Conservation (phyloP, 2,888 invertebrate genomes). For the Steinernema scapterisci region DNA sequence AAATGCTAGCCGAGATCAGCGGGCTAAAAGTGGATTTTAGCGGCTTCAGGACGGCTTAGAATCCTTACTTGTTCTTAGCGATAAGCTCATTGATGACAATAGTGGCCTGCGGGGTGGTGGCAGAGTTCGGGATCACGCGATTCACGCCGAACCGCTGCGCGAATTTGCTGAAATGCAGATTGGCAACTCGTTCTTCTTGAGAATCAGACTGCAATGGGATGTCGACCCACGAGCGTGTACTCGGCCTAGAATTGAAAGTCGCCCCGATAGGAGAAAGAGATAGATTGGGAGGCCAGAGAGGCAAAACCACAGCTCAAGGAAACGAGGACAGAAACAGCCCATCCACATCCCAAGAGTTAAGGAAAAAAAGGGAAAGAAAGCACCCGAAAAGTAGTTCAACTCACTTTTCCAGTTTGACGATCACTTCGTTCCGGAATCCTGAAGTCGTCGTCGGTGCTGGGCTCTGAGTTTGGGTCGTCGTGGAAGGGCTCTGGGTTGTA, state of each 20-base stretch:
- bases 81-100: constrained; percentile 23
- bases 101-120: constrained; percentile 27
- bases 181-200: constrained; percentile 33
- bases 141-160: constrained; percentile 34
- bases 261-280: constrained; percentile 25
- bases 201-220: constrained; percentile 29
- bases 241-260: constrained; percentile 31
- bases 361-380: not conserved
- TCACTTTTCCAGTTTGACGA: constrained; percentile 7
- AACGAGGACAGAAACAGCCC: not conserved
- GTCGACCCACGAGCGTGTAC: constrained; percentile 31
- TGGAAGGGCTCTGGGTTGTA: not conserved
- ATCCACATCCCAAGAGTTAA: not conserved
- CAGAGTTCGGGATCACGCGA: constrained; percentile 31
- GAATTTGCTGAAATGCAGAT: constrained; percentile 36
- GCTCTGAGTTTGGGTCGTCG: no score
- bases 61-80: constrained; percentile 6
- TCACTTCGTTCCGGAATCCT: not conserved
- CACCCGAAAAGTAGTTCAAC: not conserved
- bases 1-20: not conserved
- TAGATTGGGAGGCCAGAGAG: not conserved
- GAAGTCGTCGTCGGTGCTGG: no score
- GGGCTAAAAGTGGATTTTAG: no score
- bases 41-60: no score
- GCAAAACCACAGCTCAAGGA: not conserved